Percentiles rank a stretch among this genome's conserved stretches.
Conservation (phyloP, 2,797 vertebrate genomes). For the Pelochelys cantorii region DNA sequence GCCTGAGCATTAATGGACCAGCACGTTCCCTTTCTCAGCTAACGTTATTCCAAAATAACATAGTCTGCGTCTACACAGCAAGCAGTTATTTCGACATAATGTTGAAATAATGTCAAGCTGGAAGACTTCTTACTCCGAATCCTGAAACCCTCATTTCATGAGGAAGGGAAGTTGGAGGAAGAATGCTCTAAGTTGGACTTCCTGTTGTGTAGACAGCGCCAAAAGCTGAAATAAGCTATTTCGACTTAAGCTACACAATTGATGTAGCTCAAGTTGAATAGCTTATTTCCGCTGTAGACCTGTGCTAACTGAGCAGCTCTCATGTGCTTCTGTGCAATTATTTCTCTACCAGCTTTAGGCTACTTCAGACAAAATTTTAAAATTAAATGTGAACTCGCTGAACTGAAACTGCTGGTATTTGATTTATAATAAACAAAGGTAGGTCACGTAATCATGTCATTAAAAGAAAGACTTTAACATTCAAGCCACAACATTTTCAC, state of each 20-base stretch:
- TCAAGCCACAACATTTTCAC: constrained; percentile 45
- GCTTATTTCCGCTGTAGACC: no score
- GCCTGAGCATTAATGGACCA: background rate
- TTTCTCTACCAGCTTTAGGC: constrained; percentile 84
- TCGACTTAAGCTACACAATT: no score
- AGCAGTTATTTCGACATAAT: no score
- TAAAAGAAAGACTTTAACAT: constrained; percentile 48
- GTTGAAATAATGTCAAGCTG: no score
- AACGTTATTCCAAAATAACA: no score
- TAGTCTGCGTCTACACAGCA: no score
- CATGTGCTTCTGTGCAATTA: constrained; percentile 55
- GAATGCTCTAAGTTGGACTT: background rate
- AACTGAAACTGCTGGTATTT: constrained; percentile 86
- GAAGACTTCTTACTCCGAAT: no score
- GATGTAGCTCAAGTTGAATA: no score
- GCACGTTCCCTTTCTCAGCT: background rate
- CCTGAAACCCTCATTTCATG: no score
- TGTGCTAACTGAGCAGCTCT: constrained; percentile 71
- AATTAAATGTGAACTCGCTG: constrained; percentile 86
- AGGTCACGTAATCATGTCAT: constrained; percentile 76
- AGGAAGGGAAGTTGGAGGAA: no score
- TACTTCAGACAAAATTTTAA: constrained; percentile 72
- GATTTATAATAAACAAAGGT: constrained; percentile 89
- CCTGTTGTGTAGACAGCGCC: background rate
- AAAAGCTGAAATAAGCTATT: no score